phyloP scores from a whole-genome alignment of 2,113 vertebrate genomes.

The Alethe castanea region DNA sequence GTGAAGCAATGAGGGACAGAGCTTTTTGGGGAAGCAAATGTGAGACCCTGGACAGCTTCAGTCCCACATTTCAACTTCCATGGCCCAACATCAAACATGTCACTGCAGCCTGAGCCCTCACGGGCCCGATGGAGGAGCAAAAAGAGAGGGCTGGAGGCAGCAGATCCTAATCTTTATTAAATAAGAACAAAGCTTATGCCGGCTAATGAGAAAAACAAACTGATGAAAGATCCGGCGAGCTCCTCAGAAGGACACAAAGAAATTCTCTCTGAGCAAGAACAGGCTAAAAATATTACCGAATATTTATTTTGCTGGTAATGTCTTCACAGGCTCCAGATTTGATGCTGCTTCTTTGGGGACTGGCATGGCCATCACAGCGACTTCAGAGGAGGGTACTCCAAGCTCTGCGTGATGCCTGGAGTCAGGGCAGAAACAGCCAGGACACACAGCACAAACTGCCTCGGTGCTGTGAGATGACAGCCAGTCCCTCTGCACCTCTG shows the following conservation, averaged over 20 bases:
- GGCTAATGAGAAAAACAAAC: slow-evolving; percentile 73
- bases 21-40: neutral
- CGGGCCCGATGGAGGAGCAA: slow-evolving; percentile 59
- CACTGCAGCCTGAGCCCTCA: slow-evolving; percentile 49
- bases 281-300: slow-evolving; percentile 62
- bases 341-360: neutral
- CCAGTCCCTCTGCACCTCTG: neutral
- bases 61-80: slow-evolving; percentile 36
- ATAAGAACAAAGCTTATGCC: slow-evolving; percentile 72
- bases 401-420: neutral
- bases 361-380: neutral
- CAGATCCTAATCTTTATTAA: slow-evolving; percentile 76
- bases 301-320: slow-evolving; percentile 59
- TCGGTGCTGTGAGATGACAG: rapidly evolving
- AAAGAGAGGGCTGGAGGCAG: slow-evolving; percentile 68
- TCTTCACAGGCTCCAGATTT: slow-evolving; percentile 43
- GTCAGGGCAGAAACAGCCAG: neutral
- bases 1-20: neutral
- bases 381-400: slow-evolving; percentile 1
- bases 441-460: rapidly evolving
- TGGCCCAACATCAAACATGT: slow-evolving; percentile 48
- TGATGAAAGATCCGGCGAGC: slow-evolving; percentile 64
- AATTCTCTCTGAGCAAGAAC: slow-evolving; percentile 61
- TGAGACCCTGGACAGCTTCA: neutral
- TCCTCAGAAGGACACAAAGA: slow-evolving; percentile 69